Conservation (phyloP, 2,113 vertebrate species). For the Blennius ocellaris region DNA sequence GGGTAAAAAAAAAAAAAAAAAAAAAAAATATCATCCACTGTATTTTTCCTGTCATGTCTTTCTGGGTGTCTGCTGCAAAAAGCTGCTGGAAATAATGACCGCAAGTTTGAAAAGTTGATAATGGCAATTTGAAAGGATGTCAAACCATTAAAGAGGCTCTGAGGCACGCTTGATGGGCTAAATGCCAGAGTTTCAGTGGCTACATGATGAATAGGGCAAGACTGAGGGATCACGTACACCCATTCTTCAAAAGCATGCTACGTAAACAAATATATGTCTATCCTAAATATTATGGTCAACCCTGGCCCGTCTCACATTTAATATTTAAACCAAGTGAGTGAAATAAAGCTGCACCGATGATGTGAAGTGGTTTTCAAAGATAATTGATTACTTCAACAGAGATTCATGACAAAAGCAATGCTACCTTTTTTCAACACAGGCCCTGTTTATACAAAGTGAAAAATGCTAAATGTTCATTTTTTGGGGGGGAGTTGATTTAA, state of each 20-base stretch:
- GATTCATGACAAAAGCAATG: too few relatives aligned
- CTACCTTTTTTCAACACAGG: too few relatives aligned
- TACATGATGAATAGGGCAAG: conserved; percentile 44
- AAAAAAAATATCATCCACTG: neutral
- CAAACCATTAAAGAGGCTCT: conserved; percentile 55
- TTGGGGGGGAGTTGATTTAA: too few relatives aligned
- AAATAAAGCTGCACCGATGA: neutral
- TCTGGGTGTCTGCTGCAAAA: conserved; percentile 25
- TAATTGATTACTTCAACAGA: too few relatives aligned
- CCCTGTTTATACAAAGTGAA: too few relatives aligned
- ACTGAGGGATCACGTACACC: conserved; percentile 3
- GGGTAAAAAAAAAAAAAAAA: neutral
- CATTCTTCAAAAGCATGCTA: conserved; percentile 45
- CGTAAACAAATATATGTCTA: conserved; percentile 8
- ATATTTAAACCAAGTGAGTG: neutral
- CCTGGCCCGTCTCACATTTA: neutral
- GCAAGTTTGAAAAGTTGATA: conserved; percentile 74
- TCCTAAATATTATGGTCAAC: neutral
- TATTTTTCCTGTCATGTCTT: conserved; percentile 66
- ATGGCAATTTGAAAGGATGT: conserved; percentile 70
- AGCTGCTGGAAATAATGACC: conserved; percentile 68
- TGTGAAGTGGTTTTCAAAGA: too few relatives aligned
- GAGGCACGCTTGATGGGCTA: conserved; percentile 57
- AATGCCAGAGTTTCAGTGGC: conserved; percentile 49
- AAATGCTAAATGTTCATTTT: too few relatives aligned